Conservation (phyloP, 2,888 invertebrate species). For the Ectemnius continuus region DNA sequence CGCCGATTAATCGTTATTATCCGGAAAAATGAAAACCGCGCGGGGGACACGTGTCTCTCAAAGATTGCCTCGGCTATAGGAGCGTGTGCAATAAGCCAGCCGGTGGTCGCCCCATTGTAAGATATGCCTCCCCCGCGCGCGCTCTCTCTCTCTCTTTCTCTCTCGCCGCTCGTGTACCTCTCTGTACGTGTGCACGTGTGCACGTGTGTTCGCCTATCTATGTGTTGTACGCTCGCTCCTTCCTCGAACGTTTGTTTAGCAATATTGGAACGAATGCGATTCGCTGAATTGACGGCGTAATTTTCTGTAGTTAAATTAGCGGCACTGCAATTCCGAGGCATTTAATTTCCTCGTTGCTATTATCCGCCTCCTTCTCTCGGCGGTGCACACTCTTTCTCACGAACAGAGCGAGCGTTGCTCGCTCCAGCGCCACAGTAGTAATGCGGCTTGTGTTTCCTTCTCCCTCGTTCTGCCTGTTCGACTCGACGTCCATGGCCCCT, state of each 20-base stretch:
- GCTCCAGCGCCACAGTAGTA: slow-evolving; percentile 3
- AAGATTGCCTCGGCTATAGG: slow-evolving; percentile 28
- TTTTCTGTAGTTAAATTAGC: slow-evolving; percentile 51
- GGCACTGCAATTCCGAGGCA: slow-evolving; percentile 45
- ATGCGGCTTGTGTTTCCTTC: slow-evolving; percentile 12
- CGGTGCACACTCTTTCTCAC: slow-evolving; percentile 8
- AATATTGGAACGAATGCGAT: slow-evolving; percentile 40
- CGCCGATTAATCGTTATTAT: slow-evolving; percentile 59
- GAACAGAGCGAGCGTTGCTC: background rate
- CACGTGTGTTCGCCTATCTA: too few species aligned
- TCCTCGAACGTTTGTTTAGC: slow-evolving; percentile 30
- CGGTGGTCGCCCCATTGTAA: background rate
- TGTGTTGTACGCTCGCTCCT: background rate
- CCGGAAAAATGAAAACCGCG: slow-evolving; percentile 50
- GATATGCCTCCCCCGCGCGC: slow-evolving; percentile 29
- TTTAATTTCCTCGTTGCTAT: slow-evolving; percentile 43
- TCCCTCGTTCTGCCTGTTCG: slow-evolving; percentile 1
- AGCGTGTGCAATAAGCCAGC: too few species aligned
- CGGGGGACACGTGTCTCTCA: slow-evolving; percentile 16
- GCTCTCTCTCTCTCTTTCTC: slow-evolving; percentile 7
- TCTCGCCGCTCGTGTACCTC: too few species aligned
- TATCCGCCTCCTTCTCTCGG: slow-evolving; percentile 15
- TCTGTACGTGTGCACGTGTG: background rate
- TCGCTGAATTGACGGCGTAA: slow-evolving; percentile 44
- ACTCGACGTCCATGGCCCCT: background rate